Conservation (phyloP, 2,888 invertebrate species). For the Andrena marginata region DNA sequence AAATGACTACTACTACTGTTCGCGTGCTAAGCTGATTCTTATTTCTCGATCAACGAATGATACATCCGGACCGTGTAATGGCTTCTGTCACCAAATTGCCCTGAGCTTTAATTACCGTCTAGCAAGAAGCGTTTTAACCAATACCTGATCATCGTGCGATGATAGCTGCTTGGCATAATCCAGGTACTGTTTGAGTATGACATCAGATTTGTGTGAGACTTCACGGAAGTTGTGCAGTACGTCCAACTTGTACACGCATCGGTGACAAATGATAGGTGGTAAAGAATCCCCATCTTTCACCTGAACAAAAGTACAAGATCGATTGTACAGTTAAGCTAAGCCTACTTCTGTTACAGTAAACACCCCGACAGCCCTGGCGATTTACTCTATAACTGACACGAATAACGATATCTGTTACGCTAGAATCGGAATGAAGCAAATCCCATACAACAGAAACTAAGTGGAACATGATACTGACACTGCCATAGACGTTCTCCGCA, state of each 20-base stretch:
- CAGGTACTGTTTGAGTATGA: constrained; percentile 91
- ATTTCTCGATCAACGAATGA: constrained; percentile 6
- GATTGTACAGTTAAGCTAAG: constrained; percentile 4
- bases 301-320: constrained; percentile 83
- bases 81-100: neutral
- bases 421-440: neutral
- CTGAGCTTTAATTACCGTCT: neutral
- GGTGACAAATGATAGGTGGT: constrained; percentile 92
- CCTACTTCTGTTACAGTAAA: neutral
- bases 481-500: neutral
- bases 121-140: constrained; percentile 16
- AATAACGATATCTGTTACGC: neutral
- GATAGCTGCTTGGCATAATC: constrained; percentile 89
- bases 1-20: constrained; percentile 77
- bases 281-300: constrained; percentile 91
- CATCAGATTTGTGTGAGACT: constrained; percentile 91
- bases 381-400: too few relatives aligned
- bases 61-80: neutral
- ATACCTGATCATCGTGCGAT: constrained; percentile 88
- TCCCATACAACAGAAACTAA: neutral
- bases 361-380: too few relatives aligned
- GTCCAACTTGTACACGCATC: constrained; percentile 91
- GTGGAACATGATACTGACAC: neutral
- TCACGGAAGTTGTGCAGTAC: constrained; percentile 92
- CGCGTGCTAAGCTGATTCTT: constrained; percentile 73